Percentiles rank a stretch among this genome's conserved stretches.
phyloP scores from a whole-genome alignment of 2,888 invertebrate species.

The Spodoptera exigua region DNA sequence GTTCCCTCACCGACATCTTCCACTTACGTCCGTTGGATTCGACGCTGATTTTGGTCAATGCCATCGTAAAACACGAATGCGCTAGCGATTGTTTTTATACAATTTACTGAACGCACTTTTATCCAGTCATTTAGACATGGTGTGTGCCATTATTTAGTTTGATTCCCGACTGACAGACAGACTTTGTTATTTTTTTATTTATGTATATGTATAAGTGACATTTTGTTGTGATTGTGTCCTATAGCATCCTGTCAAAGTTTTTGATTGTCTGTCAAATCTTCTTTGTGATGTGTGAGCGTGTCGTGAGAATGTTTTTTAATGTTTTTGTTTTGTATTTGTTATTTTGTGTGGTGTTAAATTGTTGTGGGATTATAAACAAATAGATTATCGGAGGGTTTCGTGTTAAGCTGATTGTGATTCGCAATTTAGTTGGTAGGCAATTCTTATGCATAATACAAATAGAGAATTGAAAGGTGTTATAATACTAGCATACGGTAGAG shows the following conservation, averaged over 20 bases:
- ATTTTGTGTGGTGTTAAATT: conserved; percentile 52
- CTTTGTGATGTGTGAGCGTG: conserved; percentile 74
- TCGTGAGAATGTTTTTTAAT: conserved; percentile 77
- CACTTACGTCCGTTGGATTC: conserved; percentile 86
- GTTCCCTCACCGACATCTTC: conserved; percentile 76
- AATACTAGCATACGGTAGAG: too few relatives aligned
- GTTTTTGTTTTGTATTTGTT: conserved; percentile 53
- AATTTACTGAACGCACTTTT: conserved; percentile 80
- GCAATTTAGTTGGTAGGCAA: too few relatives aligned
- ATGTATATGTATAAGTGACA: conserved; percentile 62
- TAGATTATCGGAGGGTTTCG: not conserved
- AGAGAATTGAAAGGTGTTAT: too few relatives aligned
- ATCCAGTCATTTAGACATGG: conserved; percentile 79
- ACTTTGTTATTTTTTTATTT: conserved; percentile 74
- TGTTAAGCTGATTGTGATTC: too few relatives aligned
- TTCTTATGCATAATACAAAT: too few relatives aligned
- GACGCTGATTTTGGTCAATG: conserved; percentile 86
- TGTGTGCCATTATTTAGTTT: conserved; percentile 81
- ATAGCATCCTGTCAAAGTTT: conserved; percentile 80
- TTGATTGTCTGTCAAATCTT: conserved; percentile 86
- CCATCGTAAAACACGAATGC: conserved; percentile 84
- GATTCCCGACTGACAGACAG: conserved; percentile 86
- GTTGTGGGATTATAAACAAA: conserved; percentile 29
- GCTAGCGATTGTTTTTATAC: conserved; percentile 87
- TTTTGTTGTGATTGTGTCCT: conserved; percentile 81